A percentile compares a stretch with the other conserved stretches of the same genome.
phyloP scores from a whole-genome alignment of 2,888 invertebrate species.

The Embidobia sp. region DNA sequence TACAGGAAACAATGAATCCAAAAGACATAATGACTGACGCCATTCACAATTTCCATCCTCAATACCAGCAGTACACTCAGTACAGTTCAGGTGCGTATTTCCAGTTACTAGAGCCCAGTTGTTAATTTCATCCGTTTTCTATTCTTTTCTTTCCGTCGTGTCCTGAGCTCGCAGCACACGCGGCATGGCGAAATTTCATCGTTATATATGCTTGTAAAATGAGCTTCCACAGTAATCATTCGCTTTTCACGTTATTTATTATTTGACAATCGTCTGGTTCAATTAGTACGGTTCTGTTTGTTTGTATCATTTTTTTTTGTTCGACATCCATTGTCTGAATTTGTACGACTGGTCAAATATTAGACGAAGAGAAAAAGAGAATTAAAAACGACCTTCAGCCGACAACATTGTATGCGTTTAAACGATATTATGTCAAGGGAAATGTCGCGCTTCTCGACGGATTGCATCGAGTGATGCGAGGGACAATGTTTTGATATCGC shows the following conservation, averaged over 20 bases:
- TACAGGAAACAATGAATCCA: slow-evolving; percentile 97
- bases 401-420: slow-evolving; percentile 55
- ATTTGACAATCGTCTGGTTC: not conserved
- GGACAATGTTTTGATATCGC: slow-evolving; percentile 17
- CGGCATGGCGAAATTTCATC: slow-evolving; percentile 38
- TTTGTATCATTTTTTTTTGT: not conserved
- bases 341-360: not conserved
- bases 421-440: slow-evolving; percentile 42
- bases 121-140: slow-evolving; percentile 15
- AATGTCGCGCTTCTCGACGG: slow-evolving; percentile 32
- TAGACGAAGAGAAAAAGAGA: slow-evolving; percentile 8
- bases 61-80: slow-evolving; percentile 99
- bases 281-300: not conserved
- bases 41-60: slow-evolving; percentile 99
- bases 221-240: slow-evolving; percentile 36
- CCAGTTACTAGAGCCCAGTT: not conserved
- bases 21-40: slow-evolving; percentile 99
- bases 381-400: slow-evolving; percentile 42
- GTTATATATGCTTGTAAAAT: slow-evolving; percentile 49
- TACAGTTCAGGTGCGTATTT: slow-evolving; percentile 92
- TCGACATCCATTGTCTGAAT: not conserved
- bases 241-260: slow-evolving; percentile 4
- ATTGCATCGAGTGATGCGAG: slow-evolving; percentile 19
- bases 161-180: slow-evolving; percentile 6
- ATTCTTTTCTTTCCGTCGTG: not conserved